Percentiles rank a stretch among this genome's conserved stretches.
These are phyloP conservation scores for Verasper variegatus DNA, from an alignment of 2,113 vertebrate species.

Conservation along the genomic window DNA sequence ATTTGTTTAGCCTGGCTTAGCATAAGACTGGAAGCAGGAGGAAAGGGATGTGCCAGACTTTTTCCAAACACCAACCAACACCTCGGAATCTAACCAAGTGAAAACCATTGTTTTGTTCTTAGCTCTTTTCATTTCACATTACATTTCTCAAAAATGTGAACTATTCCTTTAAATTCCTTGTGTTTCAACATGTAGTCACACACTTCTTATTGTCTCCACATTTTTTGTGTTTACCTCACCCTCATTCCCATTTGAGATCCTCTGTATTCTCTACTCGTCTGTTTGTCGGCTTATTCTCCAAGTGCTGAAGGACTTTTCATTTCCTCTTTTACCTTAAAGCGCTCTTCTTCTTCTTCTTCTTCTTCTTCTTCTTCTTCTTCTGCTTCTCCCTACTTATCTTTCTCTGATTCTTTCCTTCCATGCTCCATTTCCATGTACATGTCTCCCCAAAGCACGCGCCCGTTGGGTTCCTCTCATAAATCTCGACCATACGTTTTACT, in stretches of 20 bases:
- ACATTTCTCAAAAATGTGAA: not conserved
- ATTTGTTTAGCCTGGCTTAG: no score
- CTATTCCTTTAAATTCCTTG: conserved; percentile 2
- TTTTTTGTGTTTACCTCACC: not conserved
- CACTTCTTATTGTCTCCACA: not conserved
- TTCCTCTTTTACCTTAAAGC: conserved; percentile 56
- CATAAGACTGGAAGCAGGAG: no score
- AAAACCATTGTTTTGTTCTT: not conserved
- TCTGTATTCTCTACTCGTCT: conserved; percentile 33
- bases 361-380: not conserved
- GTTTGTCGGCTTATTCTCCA: conserved; percentile 24
- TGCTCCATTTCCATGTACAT: conserved; percentile 4
- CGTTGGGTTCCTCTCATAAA: conserved; percentile 50
- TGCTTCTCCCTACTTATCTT: not conserved
- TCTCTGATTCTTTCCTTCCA: conserved; percentile 13
- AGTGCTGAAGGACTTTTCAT: conserved; percentile 34
- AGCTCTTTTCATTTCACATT: not conserved
- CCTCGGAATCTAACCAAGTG: not conserved
- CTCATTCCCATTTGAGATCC: conserved; percentile 12
- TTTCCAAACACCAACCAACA: no score
- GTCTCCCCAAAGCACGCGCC: conserved; percentile 30
- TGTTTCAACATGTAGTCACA: not conserved
- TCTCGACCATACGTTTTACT: conserved; percentile 50
- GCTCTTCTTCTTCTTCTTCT: not conserved
- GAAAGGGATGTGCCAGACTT: no score